Percentiles rank a stretch among this genome's conserved stretches.
Conservation (phyloP, 2,113 vertebrate genomes). For the Dolichallabes microphthalmus region DNA sequence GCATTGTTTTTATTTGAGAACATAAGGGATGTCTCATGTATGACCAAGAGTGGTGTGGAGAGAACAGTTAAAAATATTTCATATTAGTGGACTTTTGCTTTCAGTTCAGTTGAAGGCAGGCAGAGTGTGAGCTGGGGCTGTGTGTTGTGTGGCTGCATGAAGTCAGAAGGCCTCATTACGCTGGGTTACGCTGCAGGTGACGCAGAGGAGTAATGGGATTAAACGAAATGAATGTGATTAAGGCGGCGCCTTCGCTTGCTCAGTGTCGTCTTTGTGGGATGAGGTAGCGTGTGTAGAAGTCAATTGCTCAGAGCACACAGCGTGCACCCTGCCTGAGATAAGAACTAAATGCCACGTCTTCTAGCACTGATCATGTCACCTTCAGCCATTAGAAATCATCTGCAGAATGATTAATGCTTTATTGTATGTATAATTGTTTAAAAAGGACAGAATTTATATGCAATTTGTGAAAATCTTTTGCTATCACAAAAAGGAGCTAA, state of each 20-base stretch:
- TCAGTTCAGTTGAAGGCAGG: not conserved
- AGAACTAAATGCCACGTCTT: not conserved
- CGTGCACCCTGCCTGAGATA: not conserved
- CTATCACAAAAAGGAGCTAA: not conserved
- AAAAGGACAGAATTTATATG: not conserved
- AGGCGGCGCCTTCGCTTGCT: constrained; percentile 7
- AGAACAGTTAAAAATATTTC: not conserved
- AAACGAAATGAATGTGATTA: constrained; percentile 32
- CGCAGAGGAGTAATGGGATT: constrained; percentile 33
- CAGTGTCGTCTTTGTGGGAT: constrained; percentile 10
- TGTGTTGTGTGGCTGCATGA: not conserved
- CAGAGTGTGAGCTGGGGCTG: not conserved
- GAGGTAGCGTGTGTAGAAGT: not conserved
- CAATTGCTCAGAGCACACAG: not conserved
- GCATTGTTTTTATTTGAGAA: constrained; percentile 1
- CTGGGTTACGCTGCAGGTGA: constrained; percentile 18
- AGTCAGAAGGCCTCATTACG: not conserved
- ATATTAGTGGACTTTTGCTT: not conserved
- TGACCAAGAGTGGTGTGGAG: not conserved
- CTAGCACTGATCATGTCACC: not conserved
- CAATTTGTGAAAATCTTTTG: not conserved
- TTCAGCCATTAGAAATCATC: not conserved
- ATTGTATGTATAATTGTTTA: not conserved
- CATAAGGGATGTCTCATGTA: not conserved
- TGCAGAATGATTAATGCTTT: not conserved